These are phyloP conservation scores for Xiphophorus hellerii DNA, from an alignment of 2,113 vertebrate species.

Conservation along the genomic window DNA sequence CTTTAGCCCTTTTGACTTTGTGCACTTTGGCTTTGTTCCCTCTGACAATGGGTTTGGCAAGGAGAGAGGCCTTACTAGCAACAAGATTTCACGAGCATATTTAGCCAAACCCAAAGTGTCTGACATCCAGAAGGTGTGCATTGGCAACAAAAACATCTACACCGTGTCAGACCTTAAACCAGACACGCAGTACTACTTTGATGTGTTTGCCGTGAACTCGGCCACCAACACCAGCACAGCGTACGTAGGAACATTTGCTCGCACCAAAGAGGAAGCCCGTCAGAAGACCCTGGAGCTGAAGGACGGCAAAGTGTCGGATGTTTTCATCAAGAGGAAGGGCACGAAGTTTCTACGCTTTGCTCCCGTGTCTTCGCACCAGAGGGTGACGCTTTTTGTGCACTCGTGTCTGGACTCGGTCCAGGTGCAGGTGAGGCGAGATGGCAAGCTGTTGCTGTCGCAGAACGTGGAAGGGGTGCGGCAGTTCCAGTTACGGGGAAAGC, in stretches of 20 bases:
- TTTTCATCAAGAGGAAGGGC: conserved; percentile 93
- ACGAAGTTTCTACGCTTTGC: conserved; percentile 92
- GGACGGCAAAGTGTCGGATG: conserved; percentile 90
- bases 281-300: conserved; percentile 94
- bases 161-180: conserved; percentile 94
- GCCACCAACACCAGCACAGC: conserved; percentile 93
- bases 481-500: conserved; percentile 92
- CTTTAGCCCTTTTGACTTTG: conserved; percentile 96
- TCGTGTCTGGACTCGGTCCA: conserved; percentile 91
- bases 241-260: conserved; percentile 94
- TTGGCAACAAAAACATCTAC: conserved; percentile 95
- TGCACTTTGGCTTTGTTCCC: conserved; percentile 91
- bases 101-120: conserved; percentile 76
- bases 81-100: conserved; percentile 81
- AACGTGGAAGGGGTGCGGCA: conserved; percentile 90
- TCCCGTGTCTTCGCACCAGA: conserved; percentile 93
- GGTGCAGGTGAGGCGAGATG: conserved; percentile 91
- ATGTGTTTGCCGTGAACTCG: conserved; percentile 91
- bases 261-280: conserved; percentile 92
- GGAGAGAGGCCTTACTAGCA: conserved; percentile 78
- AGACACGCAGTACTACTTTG: conserved; percentile 95
- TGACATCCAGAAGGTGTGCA: conserved; percentile 91
- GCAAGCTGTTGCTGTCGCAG: conserved; percentile 92
- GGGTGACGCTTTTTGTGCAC: conserved; percentile 90
- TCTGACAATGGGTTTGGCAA: conserved; percentile 82